Conservation (phyloP, 1,140 invertebrate genomes). For the Ceratina japonica region DNA sequence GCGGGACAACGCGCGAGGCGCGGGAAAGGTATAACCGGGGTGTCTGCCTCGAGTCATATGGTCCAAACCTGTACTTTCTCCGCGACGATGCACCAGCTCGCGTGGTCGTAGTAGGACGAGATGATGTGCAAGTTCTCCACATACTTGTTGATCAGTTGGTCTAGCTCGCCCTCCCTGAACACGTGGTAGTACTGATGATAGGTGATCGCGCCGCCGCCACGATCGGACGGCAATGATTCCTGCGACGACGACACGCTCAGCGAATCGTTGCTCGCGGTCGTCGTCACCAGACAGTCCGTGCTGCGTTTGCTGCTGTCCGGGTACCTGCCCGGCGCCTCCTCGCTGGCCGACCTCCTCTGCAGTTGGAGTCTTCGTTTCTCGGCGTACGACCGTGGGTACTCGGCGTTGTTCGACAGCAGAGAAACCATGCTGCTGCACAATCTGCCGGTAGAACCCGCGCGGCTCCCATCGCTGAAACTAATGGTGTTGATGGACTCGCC, state of each 20-base stretch:
- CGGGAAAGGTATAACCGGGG: constrained; percentile 4
- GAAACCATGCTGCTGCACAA: constrained; percentile 83
- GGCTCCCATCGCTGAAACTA: constrained; percentile 74
- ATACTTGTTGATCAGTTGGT: constrained; percentile 95
- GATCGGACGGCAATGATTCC: constrained; percentile 87
- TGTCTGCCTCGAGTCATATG: constrained; percentile 83
- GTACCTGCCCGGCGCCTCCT: constrained; percentile 73
- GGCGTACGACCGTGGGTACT: constrained; percentile 55
- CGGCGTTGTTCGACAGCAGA: constrained; percentile 80
- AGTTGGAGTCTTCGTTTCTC: constrained; percentile 75
- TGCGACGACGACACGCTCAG: constrained; percentile 85
- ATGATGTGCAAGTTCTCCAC: constrained; percentile 96
- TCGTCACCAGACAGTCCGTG: constrained; percentile 56
- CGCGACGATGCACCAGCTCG: constrained; percentile 97
- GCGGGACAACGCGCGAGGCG: not conserved
- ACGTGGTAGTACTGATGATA: constrained; percentile 98
- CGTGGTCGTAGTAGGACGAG: constrained; percentile 96
- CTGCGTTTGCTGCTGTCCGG: constrained; percentile 69
- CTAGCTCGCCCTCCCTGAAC: constrained; percentile 96
- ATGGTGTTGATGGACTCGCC: constrained; percentile 80
- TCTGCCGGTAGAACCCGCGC: constrained; percentile 63
- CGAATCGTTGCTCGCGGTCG: constrained; percentile 77
- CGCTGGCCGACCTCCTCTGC: constrained; percentile 71
- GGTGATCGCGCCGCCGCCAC: constrained; percentile 87
- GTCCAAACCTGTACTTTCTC: constrained; percentile 98